phyloP scores from a whole-genome alignment of 2,113 vertebrate species.

The Chascanopsetta lugubris region DNA sequence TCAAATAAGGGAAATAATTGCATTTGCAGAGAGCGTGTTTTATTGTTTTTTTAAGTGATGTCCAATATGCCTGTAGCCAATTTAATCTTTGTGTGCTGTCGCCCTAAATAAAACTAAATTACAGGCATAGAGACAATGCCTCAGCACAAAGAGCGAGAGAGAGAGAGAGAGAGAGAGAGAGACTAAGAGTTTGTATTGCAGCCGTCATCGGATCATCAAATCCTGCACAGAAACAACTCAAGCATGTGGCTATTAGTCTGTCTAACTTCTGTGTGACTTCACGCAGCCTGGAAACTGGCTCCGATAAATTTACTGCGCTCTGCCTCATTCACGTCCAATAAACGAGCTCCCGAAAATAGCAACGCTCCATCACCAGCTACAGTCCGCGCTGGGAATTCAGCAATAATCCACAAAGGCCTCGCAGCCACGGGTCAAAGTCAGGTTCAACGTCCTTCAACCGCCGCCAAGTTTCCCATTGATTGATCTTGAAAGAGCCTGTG shows the following conservation, averaged over 20 bases:
- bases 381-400: conserved; percentile 29
- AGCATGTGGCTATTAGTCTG: conserved; percentile 12
- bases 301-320: conserved; percentile 33
- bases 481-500: conserved; percentile 16
- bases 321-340: conserved; percentile 44
- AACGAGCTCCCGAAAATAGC: conserved; percentile 63
- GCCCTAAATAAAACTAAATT: conserved; percentile 60
- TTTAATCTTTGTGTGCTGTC: conserved; percentile 56
- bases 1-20: conserved; percentile 39
- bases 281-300: conserved; percentile 35
- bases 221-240: conserved; percentile 8
- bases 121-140: conserved; percentile 26
- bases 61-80: conserved; percentile 52
- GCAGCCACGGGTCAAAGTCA: conserved; percentile 44
- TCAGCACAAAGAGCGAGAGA: not conserved
- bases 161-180: conserved; percentile 23
- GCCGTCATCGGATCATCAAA: conserved; percentile 25
- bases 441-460: conserved; percentile 45
- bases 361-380: conserved; percentile 51
- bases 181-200: conserved; percentile 7
- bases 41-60: conserved; percentile 37
- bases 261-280: conserved; percentile 21
- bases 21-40: conserved; percentile 41
- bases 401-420: conserved; percentile 38
- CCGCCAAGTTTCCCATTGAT: conserved; percentile 16